Evolutionary conservation across 2,888 invertebrate species (phyloP), one percentile per base, ranked within the genome.

Genomic region (Incurvaria masculella): DNA sequence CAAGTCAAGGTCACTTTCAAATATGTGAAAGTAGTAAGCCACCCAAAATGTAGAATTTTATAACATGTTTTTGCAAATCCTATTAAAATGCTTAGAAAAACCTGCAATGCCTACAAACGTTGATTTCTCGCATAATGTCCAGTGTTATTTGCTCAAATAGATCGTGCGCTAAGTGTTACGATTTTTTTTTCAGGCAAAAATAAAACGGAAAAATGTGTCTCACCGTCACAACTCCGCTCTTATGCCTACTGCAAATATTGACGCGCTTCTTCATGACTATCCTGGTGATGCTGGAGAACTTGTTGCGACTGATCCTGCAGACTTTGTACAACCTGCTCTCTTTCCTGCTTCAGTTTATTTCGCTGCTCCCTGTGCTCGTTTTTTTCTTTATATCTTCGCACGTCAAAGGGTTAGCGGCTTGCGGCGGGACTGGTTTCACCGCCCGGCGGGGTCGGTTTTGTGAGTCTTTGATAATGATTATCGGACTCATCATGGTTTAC

Each of bases 251-350:
- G 4, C 74, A 74, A 57, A 73, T 72, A 69, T 44, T 73, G 26
- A 67, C 72, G 10, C 60, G 75, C 52, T 65, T 74, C 54, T 65
- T 73, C 41, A 72, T 73, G 70, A 73, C 72, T 50, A 21, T 69
- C 8, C 62, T 75, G 40, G 63, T 76, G 21, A 72, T 72, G 73
- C 46, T 72, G 6, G 75, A 75, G 51, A 74, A 74, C 51, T 55
- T 74, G 2, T 61, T 75, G 48, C 60, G 71, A 46, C 71, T 72
- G 71, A 33, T 71, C 4, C 55, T 73, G 18, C 73, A 72, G 55
- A 70, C 73, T 2, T 11, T 68, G 2, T 75, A 75, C 58, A 75
- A 73, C 58, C 68, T 71, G 48, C 57, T 73, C 58, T 74, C 73
- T 8, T 71, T 71, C 47, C 0, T 72, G 45, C 56, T 73, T 16